These are phyloP conservation scores for Odontomyia ornata DNA, from an alignment of 2,888 invertebrate species.

Conservation along the genomic window DNA sequence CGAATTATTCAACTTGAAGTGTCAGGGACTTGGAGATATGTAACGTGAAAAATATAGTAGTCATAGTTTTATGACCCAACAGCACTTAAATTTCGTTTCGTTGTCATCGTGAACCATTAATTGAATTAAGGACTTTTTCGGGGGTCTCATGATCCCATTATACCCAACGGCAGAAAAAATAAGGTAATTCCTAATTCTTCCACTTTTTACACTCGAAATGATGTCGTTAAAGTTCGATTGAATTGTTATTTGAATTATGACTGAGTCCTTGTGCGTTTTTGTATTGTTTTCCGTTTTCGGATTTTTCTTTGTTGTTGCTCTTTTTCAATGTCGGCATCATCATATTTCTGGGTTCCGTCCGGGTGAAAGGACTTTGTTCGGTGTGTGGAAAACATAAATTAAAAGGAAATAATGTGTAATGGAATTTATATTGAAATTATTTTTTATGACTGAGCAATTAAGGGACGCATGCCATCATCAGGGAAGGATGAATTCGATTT, in stretches of 20 bases:
- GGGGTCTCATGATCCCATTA: constrained; percentile 26
- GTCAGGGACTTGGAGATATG: not conserved
- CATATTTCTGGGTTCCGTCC: not conserved
- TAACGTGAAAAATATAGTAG: constrained; percentile 21
- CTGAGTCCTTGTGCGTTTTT: not conserved
- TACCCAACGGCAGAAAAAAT: not conserved
- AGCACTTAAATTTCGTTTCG: constrained; percentile 28
- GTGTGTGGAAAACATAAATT: constrained; percentile 42
- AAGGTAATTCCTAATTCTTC: constrained; percentile 25
- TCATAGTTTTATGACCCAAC: constrained; percentile 39
- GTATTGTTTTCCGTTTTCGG: constrained; percentile 6
- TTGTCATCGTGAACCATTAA: constrained; percentile 35
- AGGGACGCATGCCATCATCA: not conserved
- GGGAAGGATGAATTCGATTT: not conserved
- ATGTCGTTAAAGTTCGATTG: constrained; percentile 29
- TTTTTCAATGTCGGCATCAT: no score
- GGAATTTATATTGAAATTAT: constrained; percentile 39
- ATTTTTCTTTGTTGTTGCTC: no score
- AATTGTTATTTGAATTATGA: constrained; percentile 41
- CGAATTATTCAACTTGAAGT: not conserved
- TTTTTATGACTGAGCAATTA: constrained; percentile 36
- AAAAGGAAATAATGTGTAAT: constrained; percentile 35
- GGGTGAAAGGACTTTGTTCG: constrained; percentile 26
- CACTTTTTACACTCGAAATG: constrained; percentile 37
- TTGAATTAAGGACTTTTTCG: constrained; percentile 33